Base-by-base conservation (phyloP, 1,140 invertebrate species). In the Ceratina australensis region DNA sequence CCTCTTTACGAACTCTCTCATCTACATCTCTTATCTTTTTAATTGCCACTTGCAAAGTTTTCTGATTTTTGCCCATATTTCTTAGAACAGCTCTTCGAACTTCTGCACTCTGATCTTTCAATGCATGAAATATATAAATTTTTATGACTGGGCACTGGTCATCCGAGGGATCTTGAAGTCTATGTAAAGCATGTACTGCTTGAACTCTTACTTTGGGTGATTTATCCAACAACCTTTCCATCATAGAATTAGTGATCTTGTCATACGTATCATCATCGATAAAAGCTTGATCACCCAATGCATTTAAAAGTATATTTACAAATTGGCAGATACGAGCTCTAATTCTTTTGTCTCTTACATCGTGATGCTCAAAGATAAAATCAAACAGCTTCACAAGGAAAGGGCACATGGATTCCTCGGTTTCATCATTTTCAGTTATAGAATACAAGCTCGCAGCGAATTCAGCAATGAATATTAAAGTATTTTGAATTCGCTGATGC, bases 81-180 rank as follows among this genome's bases (percentile, higher is more conserved):
- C 81, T 64, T 8, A 93, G 78, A 10, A 91, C 89, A 5, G 90
- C 90, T 82, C 85, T 89, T 26, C 93, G 86, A 24, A 93, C 92
- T 68, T 95, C 95, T 72, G 94, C 91, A 85, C 95, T 96, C 1
- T 96, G 95, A 91, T 98, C 97, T 83, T 94, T 94, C 24, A 93
- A 92, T 87, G 98, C 92, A 78, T 97, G 95, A 88, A 95, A 96
- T n/a, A 95, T 89, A 87, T 96, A 98, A 0, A 96, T 94, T 87
- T 95, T 94, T 5, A 97, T 95, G 0, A 98, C 95, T 16, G 94
- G 94, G 91, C 97, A 97, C 65, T 95, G 92, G 18, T 94, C 93
- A 86, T 97, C 94, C 28, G 93, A 92, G 0, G 97, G 97, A 83
- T 96, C 95, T 90, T 98, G 97, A 4, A 98, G 92, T 54, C 97